Conservation (phyloP, 1,140 invertebrate species). For the Drosophila neocordata region DNA sequence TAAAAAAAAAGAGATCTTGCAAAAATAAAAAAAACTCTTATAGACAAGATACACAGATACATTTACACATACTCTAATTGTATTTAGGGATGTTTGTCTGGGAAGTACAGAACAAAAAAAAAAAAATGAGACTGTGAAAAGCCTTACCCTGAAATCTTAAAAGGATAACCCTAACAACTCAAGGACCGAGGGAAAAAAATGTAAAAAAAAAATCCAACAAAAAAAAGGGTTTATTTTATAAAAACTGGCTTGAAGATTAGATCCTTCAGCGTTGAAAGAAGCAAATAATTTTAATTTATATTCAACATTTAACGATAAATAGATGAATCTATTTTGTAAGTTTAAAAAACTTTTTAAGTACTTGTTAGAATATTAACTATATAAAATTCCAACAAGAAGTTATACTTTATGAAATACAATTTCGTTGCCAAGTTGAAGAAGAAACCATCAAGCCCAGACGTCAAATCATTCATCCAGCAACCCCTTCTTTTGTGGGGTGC, state of each 20-base stretch:
- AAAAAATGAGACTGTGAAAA: constrained; percentile 5
- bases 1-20: constrained; percentile 41
- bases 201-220: background rate
- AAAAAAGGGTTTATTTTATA: background rate
- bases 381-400: too few species aligned
- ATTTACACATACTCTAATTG: constrained; percentile 15
- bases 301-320: too few species aligned
- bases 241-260: constrained; percentile 8
- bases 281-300: too few species aligned
- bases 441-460: background rate
- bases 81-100: constrained; percentile 17
- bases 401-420: background rate
- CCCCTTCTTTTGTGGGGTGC: constrained; percentile 7
- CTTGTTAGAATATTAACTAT: too few species aligned
- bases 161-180: constrained; percentile 8
- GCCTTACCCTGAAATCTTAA: constrained; percentile 1
- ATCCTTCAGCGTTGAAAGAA: background rate
- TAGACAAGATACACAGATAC: constrained; percentile 5
- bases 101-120: background rate
- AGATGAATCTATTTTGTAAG: too few species aligned
- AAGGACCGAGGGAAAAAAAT: background rate
- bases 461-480: background rate
- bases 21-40: constrained; percentile 21
- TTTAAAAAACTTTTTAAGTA: too few species aligned
- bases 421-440: background rate